Percentiles rank a stretch among this genome's conserved stretches.
These are phyloP conservation scores for Aldrovandia affinis DNA, from an alignment of 2,797 vertebrate species.

Conservation along the genomic window DNA sequence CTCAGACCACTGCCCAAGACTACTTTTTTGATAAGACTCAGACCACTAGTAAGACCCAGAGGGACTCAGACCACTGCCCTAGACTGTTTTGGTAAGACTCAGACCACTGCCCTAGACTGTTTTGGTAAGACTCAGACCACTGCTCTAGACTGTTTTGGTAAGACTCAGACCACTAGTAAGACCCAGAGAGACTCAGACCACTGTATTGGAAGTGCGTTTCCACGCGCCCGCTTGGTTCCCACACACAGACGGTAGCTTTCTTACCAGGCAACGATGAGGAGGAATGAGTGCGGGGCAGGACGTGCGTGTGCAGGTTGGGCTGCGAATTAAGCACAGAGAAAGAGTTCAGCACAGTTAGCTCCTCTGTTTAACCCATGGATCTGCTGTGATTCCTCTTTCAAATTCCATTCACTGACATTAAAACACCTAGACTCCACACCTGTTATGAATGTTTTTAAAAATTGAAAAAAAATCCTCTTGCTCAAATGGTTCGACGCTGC, in stretches of 20 bases:
- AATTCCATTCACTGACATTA: not conserved
- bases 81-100: too few species aligned
- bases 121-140: too few species aligned
- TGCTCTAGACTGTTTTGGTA: too few species aligned
- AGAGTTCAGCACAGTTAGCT: not conserved
- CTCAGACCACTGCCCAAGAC: too few species aligned
- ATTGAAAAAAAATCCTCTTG: too few species aligned
- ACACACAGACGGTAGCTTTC: not conserved
- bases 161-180: too few species aligned
- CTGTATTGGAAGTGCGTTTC: not conserved
- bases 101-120: too few species aligned
- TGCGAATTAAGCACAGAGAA: conserved; percentile 43
- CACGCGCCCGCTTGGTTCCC: not conserved
- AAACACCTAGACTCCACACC: not conserved
- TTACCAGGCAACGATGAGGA: conserved; percentile 75
- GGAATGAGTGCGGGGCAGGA: conserved; percentile 66
- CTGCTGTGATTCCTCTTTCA: not conserved
- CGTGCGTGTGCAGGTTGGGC: conserved; percentile 69
- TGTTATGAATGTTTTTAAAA: too few species aligned
- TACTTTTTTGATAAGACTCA: too few species aligned
- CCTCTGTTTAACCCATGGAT: not conserved
- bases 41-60: not conserved
- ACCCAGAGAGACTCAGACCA: too few species aligned
- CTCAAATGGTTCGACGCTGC: too few species aligned
- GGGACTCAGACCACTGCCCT: too few species aligned